These are phyloP conservation scores for Sander lucioperca DNA, from an alignment of 2,113 vertebrate genomes.

Conservation along the genomic window DNA sequence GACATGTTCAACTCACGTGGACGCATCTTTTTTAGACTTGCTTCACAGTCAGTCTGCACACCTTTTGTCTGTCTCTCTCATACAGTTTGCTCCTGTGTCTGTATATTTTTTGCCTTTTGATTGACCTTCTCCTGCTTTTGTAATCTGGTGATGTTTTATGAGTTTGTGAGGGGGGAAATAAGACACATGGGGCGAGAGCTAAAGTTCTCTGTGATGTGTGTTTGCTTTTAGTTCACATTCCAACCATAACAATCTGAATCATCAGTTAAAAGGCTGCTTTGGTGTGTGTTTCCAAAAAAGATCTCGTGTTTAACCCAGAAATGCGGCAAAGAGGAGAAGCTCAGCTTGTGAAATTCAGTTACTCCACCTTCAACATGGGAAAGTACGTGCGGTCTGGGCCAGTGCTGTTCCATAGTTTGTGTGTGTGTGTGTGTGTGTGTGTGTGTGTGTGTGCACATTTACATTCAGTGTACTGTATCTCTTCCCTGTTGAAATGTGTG, in stretches of 20 bases:
- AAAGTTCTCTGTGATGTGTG: conserved; percentile 75
- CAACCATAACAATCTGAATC: conserved; percentile 79
- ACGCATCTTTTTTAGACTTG: neutral
- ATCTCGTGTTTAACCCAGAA: conserved; percentile 63
- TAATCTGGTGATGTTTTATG: conserved; percentile 65
- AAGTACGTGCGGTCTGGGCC: conserved; percentile 69
- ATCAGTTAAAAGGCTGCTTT: conserved; percentile 71
- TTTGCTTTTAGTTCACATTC: conserved; percentile 74
- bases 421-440: neutral
- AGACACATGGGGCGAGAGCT: conserved; percentile 55
- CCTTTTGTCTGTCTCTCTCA: neutral
- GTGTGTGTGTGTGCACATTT: neutral
- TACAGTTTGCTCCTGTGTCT: conserved; percentile 1
- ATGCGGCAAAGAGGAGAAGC: conserved; percentile 59
- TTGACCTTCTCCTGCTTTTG: conserved; percentile 59
- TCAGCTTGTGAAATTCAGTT: conserved; percentile 67
- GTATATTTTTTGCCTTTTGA: conserved; percentile 42
- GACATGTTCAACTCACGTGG: neutral
- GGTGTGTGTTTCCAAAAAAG: conserved; percentile 71
- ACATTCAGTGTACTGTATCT: neutral
- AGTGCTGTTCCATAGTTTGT: conserved; percentile 17
- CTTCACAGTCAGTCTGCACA: neutral
- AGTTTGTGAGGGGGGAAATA: conserved; percentile 30
- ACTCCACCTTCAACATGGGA: conserved; percentile 66
- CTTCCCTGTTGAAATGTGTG: neutral